A percentile compares a stretch with the other conserved stretches of the same genome.
Evolutionary conservation across 2,113 vertebrate genomes (phyloP).

Genomic region (Trichomycterus rosablanca): DNA sequence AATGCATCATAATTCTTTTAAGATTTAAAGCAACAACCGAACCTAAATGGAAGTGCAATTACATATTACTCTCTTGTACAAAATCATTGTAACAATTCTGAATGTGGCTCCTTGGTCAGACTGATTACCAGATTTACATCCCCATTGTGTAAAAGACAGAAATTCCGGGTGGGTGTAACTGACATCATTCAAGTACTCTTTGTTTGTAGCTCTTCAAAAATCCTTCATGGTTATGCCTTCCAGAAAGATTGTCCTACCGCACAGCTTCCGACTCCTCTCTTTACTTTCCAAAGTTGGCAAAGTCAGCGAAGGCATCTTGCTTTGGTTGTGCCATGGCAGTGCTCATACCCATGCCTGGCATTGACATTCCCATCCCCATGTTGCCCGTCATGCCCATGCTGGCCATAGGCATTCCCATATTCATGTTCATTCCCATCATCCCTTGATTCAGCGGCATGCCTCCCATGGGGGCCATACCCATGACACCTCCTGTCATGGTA

Average conservation of each 20-base stretch:
- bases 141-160: conserved; percentile 27
- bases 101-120: conserved; percentile 56
- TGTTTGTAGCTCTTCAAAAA: conserved; percentile 82
- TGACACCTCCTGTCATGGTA: conserved; percentile 10
- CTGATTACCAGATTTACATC: conserved; percentile 37
- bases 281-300: conserved; percentile 98
- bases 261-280: conserved; percentile 49
- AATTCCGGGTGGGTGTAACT: conserved; percentile 52
- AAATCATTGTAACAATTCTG: conserved; percentile 30
- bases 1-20: conserved; percentile 11
- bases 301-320: conserved; percentile 97
- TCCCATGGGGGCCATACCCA: conserved; percentile 53
- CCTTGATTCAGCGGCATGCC: conserved; percentile 72
- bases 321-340: conserved; percentile 80
- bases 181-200: conserved; percentile 74
- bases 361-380: conserved; percentile 66
- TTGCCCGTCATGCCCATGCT: conserved; percentile 76
- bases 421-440: conserved; percentile 61
- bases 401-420: conserved; percentile 63
- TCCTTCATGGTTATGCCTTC: conserved; percentile 74
- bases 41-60: conserved; percentile 24
- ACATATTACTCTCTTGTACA: conserved; percentile 31
- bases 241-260: conserved; percentile 43
- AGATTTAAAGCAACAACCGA: conserved; percentile 26
- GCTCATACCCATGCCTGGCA: conserved; percentile 63